These are phyloP conservation scores for Musca vetustissima DNA, from an alignment of 1,140 invertebrate genomes.

Conservation along the genomic window DNA sequence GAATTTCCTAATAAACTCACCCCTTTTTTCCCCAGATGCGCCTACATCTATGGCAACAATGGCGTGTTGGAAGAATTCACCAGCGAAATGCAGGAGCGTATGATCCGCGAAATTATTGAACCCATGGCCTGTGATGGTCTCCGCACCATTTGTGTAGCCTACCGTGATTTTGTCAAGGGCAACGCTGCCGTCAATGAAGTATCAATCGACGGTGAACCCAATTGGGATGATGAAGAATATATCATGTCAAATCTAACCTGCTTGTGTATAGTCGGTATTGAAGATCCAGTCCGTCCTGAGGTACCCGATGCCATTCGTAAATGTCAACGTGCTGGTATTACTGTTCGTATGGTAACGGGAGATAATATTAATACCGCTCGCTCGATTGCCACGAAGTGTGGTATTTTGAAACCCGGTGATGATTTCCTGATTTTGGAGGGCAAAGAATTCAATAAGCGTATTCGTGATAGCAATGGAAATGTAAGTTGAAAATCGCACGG, in stretches of 20 bases:
- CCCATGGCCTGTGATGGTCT: constrained; percentile 99
- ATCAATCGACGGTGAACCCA: constrained; percentile 87
- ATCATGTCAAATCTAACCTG: constrained; percentile 93
- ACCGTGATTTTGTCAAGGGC: constrained; percentile 89
- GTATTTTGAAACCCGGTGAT: constrained; percentile 91
- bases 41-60: constrained; percentile 92
- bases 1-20: neutral
- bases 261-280: constrained; percentile 96
- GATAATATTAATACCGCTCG: constrained; percentile 99
- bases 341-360: constrained; percentile 99
- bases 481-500: constrained; percentile 59
- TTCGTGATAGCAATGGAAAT: constrained; percentile 86
- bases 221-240: constrained; percentile 97
- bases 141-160: constrained; percentile 94
- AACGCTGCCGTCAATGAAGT: constrained; percentile 90
- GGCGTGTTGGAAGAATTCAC: constrained; percentile 90
- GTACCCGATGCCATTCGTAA: constrained; percentile 93
- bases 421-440: constrained; percentile 97
- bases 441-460: constrained; percentile 95
- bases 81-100: constrained; percentile 86
- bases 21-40: constrained; percentile 69
- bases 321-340: constrained; percentile 97
- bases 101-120: constrained; percentile 95
- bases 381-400: constrained; percentile 97
- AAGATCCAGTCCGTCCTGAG: constrained; percentile 97